Evolutionary conservation across 1,140 invertebrate species (phyloP), one percentile per base, ranked within the genome.

Genomic region (Eupristina koningsbergeri): DNA sequence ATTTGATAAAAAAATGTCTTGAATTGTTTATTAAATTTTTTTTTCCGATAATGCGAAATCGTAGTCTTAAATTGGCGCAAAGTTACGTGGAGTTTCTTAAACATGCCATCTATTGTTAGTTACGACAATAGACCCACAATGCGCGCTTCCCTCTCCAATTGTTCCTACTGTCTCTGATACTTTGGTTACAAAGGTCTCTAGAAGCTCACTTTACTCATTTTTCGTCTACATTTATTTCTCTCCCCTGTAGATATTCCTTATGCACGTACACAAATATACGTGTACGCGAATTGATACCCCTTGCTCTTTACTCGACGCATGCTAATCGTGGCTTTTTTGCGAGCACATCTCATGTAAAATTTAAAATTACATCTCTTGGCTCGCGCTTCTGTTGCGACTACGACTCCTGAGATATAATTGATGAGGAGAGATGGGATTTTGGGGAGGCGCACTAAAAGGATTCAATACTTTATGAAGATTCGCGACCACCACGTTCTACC

Each of bases 121-220:
- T 34, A 31, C 45, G 67, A 61, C 75, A 77, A 71, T 71, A 64
- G 78, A 71, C 78, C n/a, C n/a, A n/a, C n/a, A n/a, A n/a, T 80
- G 78, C 63, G 26, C 78, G 9, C 31, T 71, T 50, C 36, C 50
- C 31, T 29, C 36, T 74, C 29, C 73, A n/a, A 74, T 45, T 74
- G 45, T 45, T 41, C 26, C 13, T 26, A 74, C 45, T 19, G 22
- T 41, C 1, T 71, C 67, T 71, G 39, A 71, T 19, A 71, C 36
- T 71, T 71, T 71, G 36, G 67, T n/a, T n/a, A n/a, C n/a, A n/a
- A n/a, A n/a, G 41, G 9, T 5, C 39, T 41, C 67, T 11, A 39
- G 67, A 41, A n/a, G 67, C 67, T 71, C 39, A 71, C 39, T 71
- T 71, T 71, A 71, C 41, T 17, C 39, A 15, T 71, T 36, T 67